Evolutionary conservation across 2,888 invertebrate genomes (phyloP).

Genomic region (Pachydiplax longipennis): DNA sequence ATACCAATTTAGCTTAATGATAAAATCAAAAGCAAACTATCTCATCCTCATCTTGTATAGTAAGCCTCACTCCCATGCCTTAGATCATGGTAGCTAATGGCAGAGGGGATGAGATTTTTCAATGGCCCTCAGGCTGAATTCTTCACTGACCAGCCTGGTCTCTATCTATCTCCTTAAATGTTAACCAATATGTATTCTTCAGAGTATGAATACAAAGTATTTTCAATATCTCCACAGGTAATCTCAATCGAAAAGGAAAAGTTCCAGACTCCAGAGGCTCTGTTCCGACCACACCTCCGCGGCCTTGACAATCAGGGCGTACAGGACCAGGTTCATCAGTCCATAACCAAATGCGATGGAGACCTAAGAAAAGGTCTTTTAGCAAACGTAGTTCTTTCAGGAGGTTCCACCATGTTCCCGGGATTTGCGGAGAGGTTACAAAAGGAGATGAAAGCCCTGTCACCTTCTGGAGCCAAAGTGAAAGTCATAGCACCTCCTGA

Average conservation of each 20-base stretch:
- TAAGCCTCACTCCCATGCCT: no score
- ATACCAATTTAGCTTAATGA: no score
- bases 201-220: neutral
- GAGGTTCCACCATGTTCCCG: conserved; percentile 96
- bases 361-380: conserved; percentile 92
- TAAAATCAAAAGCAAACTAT: no score
- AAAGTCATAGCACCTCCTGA: conserved; percentile 90
- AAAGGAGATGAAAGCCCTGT: conserved; percentile 91
- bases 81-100: no score
- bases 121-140: no score
- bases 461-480: conserved; percentile 70
- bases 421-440: conserved; percentile 97
- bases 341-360: conserved; percentile 94
- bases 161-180: no score
- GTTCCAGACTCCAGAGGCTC: conserved; percentile 87
- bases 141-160: no score
- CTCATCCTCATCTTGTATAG: no score
- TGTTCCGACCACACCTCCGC: conserved; percentile 90
- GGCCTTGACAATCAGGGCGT: conserved; percentile 90
- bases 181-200: neutral
- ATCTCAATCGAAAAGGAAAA: conserved; percentile 89
- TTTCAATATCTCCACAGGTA: conserved; percentile 61
- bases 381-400: conserved; percentile 89
- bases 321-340: conserved; percentile 91
- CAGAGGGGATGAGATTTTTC: no score